phyloP scores from a whole-genome alignment of 2,797 vertebrate genomes.

The Chaunax sp. region DNA sequence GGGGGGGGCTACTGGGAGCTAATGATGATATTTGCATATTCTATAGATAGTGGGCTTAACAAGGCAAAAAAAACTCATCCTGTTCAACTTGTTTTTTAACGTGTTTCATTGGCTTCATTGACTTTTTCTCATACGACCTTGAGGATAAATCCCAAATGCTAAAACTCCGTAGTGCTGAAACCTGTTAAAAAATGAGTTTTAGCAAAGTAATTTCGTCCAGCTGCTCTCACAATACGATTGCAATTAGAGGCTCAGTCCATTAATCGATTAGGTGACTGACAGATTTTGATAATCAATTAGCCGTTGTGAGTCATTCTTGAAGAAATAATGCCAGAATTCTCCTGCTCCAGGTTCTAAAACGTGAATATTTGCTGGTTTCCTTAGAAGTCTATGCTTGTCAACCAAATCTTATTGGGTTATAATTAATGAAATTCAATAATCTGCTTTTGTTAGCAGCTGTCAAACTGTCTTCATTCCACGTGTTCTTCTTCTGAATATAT shows the following conservation, averaged over 20 bases:
- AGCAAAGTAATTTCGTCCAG: not conserved
- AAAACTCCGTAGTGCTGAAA: not conserved
- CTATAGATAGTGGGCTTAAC: constrained; percentile 6
- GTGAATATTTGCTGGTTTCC: too few relatives aligned
- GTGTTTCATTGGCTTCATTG: not conserved
- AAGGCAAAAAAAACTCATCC: constrained; percentile 2
- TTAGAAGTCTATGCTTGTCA: too few relatives aligned
- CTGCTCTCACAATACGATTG: not conserved
- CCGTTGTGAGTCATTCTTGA: too few relatives aligned
- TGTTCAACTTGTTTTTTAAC: constrained; percentile 15
- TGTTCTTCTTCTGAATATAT: not conserved
- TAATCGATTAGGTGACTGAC: not conserved
- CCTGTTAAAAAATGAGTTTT: not conserved
- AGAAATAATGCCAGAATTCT: too few relatives aligned
- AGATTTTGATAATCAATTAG: too few relatives aligned
- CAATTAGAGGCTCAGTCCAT: not conserved
- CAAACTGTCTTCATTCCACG: not conserved
- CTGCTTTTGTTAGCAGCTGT: not conserved
- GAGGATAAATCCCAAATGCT: not conserved
- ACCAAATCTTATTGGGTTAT: too few relatives aligned
- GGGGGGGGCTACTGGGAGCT: constrained; percentile 1
- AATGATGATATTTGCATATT: constrained; percentile 32
- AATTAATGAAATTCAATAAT: not conserved
- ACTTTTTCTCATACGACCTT: not conserved
- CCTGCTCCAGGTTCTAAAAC: too few relatives aligned